phyloP scores from a whole-genome alignment of 2,113 vertebrate species.

The Elaphurus davidianus region DNA sequence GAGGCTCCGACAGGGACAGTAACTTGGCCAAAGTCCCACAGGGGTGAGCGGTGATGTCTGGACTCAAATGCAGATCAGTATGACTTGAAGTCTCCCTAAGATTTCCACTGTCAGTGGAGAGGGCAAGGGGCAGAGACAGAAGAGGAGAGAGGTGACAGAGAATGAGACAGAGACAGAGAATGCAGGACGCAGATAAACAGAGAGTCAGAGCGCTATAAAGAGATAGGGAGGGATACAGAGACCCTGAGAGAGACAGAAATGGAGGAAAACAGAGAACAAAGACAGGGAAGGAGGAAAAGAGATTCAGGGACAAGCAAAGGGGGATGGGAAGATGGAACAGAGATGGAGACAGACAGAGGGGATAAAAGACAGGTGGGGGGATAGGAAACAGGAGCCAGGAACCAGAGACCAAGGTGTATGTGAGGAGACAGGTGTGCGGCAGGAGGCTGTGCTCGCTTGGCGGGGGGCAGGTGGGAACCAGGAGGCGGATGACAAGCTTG shows the following conservation, averaged over 20 bases:
- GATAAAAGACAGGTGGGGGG: neutral
- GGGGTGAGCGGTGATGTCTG: neutral
- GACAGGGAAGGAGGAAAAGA: neutral
- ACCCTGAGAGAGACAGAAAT: neutral
- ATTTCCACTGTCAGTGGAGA: neutral
- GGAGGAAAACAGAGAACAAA: neutral
- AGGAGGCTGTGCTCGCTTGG: neutral
- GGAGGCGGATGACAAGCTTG: neutral
- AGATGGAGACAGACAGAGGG: neutral
- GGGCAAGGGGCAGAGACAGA: neutral
- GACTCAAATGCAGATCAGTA: neutral
- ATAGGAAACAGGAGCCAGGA: rapidly evolving
- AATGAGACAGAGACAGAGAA: neutral
- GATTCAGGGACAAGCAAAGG: neutral
- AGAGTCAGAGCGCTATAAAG: neutral
- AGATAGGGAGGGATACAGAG: neutral
- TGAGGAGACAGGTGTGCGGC: neutral
- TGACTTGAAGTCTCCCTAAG: neutral
- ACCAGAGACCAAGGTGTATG: neutral
- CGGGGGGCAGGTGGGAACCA: too few species aligned
- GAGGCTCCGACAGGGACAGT: neutral
- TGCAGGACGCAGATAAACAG: neutral
- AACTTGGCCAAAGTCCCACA: neutral
- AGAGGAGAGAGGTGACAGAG: neutral
- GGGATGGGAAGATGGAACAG: neutral